Evolutionary conservation across 2,797 vertebrate species (phyloP).

Genomic region (Hippoglossus hippoglossus): DNA sequence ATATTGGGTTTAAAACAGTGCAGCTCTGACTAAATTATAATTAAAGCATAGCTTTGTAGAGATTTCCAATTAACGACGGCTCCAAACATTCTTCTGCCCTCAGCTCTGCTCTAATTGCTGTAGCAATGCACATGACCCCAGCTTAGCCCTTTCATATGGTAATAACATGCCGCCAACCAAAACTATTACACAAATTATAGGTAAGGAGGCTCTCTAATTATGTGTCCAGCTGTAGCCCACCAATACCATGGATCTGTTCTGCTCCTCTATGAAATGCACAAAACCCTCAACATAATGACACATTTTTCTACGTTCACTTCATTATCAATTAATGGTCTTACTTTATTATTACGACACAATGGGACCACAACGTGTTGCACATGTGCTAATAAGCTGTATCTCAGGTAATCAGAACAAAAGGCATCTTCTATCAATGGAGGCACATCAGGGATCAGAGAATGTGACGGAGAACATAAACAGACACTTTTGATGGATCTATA

Average conservation of each 20-base stretch:
- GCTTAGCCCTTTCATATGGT: constrained; percentile 88
- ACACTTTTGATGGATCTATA: constrained; percentile 8
- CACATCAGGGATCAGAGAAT: constrained; percentile 28
- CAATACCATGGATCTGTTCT: constrained; percentile 75
- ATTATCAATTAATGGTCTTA: constrained; percentile 68
- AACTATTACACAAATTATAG: constrained; percentile 89
- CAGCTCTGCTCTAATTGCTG: constrained; percentile 83
- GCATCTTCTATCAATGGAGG: constrained; percentile 41
- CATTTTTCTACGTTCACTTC: constrained; percentile 66
- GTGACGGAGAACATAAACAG: background rate
- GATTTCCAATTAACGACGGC: constrained; percentile 86
- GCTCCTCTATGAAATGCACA: constrained; percentile 67
- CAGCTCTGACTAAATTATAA: constrained; percentile 85
- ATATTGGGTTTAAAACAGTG: constrained; percentile 83
- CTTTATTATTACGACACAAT: constrained; percentile 62
- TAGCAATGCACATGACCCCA: constrained; percentile 84
- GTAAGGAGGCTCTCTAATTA: constrained; percentile 86
- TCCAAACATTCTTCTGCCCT: constrained; percentile 87
- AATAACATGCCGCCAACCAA: constrained; percentile 86
- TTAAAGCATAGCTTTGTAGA: constrained; percentile 87
- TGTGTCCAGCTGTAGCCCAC: constrained; percentile 82
- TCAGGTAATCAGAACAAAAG: constrained; percentile 52
- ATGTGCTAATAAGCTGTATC: constrained; percentile 62
- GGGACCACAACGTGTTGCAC: constrained; percentile 37
- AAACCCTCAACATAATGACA: constrained; percentile 62